Percentiles rank a stretch among this genome's conserved stretches.
Conservation (phyloP, 2,113 vertebrate species). For the Haemorhous mexicanus region DNA sequence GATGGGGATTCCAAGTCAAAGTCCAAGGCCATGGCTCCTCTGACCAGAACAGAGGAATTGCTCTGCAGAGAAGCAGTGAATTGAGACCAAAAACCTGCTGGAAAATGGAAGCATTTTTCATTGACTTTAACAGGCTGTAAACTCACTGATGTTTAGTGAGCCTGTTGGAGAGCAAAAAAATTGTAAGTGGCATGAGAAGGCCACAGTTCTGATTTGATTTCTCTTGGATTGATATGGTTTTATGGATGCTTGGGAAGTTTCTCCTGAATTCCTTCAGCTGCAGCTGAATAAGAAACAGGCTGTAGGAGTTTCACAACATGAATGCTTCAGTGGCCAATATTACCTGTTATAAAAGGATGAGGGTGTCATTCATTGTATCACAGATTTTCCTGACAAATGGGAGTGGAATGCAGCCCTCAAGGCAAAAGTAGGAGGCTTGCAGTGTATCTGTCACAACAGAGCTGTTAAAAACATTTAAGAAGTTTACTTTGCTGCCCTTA, state of each 20-base stretch:
- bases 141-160: background rate
- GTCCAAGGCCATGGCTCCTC: background rate
- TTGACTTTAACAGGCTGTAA: background rate
- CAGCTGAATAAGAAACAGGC: background rate
- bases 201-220: background rate
- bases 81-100: background rate
- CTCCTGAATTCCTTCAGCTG: background rate
- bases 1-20: background rate
- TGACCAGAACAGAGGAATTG: background rate
- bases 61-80: background rate
- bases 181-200: background rate
- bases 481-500: background rate
- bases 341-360: background rate
- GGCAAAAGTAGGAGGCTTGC: background rate
- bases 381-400: background rate
- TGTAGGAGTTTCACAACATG: background rate
- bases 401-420: background rate
- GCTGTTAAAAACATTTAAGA: background rate
- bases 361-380: background rate
- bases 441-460: background rate
- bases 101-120: background rate
- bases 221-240: background rate
- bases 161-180: background rate
- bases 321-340: background rate
- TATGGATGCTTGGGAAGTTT: background rate